Conservation (phyloP, 2,888 invertebrate genomes). For the Hemaris fuciformis region DNA sequence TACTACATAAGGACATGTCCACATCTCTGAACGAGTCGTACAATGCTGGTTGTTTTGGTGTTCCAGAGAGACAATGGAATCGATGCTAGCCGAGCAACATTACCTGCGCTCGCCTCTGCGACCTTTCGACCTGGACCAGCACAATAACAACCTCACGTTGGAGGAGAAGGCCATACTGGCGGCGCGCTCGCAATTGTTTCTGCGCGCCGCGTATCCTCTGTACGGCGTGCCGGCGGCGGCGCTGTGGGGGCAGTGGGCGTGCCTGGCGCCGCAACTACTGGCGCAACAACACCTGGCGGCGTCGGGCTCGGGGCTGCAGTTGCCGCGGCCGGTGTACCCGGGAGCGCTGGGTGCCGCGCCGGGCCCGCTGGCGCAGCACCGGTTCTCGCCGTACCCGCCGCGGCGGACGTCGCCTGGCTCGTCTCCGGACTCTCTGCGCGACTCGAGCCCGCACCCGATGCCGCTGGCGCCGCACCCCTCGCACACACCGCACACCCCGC, state of each 20-base stretch:
- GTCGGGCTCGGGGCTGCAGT: slow-evolving; percentile 71
- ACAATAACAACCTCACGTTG: slow-evolving; percentile 86
- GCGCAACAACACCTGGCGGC: slow-evolving; percentile 85
- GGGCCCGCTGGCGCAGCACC: slow-evolving; percentile 75
- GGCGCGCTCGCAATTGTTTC: slow-evolving; percentile 87
- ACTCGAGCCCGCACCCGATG: slow-evolving; percentile 67
- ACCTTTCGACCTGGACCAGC: slow-evolving; percentile 87
- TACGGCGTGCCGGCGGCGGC: slow-evolving; percentile 80
- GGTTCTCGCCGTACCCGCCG: slow-evolving; percentile 83
- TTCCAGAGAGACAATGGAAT: slow-evolving; percentile 94
- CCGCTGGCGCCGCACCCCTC: slow-evolving; percentile 56
- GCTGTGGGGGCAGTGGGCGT: slow-evolving; percentile 88
- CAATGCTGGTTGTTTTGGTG: neutral
- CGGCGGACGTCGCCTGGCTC: slow-evolving; percentile 77
- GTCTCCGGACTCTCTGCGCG: slow-evolving; percentile 83
- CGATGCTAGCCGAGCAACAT: slow-evolving; percentile 92
- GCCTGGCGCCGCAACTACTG: slow-evolving; percentile 83
- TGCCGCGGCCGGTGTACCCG: slow-evolving; percentile 77
- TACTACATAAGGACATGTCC: slow-evolving; percentile 24
- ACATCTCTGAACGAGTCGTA: neutral
- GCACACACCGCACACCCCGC: slow-evolving; percentile 54
- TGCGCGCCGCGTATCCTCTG: slow-evolving; percentile 85
- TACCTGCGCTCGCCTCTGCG: slow-evolving; percentile 89
- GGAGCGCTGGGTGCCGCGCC: slow-evolving; percentile 47
- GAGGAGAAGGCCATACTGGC: slow-evolving; percentile 90